Conservation (phyloP, 2,797 vertebrate species). For the Botia kubotai region DNA sequence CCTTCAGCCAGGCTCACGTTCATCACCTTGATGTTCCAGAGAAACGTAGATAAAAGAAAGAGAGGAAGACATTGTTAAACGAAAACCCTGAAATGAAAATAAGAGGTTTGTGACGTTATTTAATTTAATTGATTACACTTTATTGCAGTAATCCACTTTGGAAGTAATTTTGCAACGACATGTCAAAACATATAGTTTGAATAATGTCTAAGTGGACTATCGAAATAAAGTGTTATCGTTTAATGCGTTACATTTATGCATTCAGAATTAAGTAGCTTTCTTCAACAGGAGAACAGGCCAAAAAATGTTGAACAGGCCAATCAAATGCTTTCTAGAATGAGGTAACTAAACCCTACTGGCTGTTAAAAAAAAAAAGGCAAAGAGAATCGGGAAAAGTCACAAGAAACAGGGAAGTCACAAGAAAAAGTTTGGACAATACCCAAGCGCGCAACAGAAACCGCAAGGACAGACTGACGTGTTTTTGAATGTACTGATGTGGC, state of each 20-base stretch:
- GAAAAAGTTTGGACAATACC: slow-evolving; percentile 22
- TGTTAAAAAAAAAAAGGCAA: neutral
- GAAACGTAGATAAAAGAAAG: neutral
- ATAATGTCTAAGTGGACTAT: too few relatives aligned
- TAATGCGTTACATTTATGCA: too few relatives aligned
- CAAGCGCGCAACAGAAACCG: neutral
- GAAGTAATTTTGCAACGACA: too few relatives aligned
- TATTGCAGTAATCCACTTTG: neutral
- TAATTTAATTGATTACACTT: too few relatives aligned
- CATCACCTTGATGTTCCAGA: slow-evolving; percentile 81
- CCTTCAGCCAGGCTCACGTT: slow-evolving; percentile 89
- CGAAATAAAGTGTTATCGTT: too few relatives aligned
- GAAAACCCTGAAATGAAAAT: neutral
- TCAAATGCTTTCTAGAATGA: neutral
- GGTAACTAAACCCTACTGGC: neutral
- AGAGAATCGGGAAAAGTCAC: too few relatives aligned
- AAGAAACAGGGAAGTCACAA: neutral
- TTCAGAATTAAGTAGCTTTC: neutral
- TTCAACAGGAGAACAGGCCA: neutral
- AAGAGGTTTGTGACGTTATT: neutral
- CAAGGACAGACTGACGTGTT: slow-evolving; percentile 24
- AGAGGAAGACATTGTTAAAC: neutral
- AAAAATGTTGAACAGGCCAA: neutral
- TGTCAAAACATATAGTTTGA: too few relatives aligned
- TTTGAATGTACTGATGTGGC: slow-evolving; percentile 10